Evolutionary conservation across 2,113 vertebrate species (phyloP), one percentile per base, ranked within the genome.

Genomic region (Ariopsis seemanni): DNA sequence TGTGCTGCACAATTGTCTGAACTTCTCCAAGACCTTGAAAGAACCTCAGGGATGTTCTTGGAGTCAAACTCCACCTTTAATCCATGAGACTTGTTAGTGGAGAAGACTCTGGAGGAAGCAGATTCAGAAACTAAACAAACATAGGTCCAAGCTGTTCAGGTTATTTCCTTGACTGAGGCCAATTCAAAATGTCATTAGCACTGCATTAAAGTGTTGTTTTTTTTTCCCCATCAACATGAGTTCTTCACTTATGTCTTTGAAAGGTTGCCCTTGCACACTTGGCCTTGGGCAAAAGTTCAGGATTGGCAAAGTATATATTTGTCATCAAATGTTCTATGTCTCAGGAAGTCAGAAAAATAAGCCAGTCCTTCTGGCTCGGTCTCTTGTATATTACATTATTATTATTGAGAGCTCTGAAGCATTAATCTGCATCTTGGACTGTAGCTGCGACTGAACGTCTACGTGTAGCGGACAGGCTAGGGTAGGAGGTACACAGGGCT

Each of bases 381-480:
- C 9, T 69, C 42, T 60, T 62, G 67, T 83, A 34, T 25, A 10
- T 50, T 9, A 17, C 18, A 27, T 42, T 22, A 42, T 42, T 42
- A 34, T 22, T 48, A 1, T 25, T 1, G 18, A 82, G 5, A 82
- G 25, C 4, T 10, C 20, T 84, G 62, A 72, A 86, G 72, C 67
- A 85, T 80, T 91, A 85, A 52, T 22, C 75, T 63, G 69, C 71
- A 75, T 85, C 75, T 0, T 62, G 57, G 57, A 58, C 79, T 48
- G 30, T 25, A 82, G 52, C 53, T 34, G 27, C 27, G 0, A 9
- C 20, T n/a, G 79, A 82, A 82, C 80, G 79, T 77, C 90, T 89
- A 88, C 88, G 86, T 63, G 88, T 83, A 25, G 90, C 80, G 50
- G 92, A 91, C n/a, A 88, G 85, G 88, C 88, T 74, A 15, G 90